These are phyloP conservation scores for Genyomyrus donnyi DNA, from an alignment of 2,113 vertebrate genomes.

Conservation along the genomic window DNA sequence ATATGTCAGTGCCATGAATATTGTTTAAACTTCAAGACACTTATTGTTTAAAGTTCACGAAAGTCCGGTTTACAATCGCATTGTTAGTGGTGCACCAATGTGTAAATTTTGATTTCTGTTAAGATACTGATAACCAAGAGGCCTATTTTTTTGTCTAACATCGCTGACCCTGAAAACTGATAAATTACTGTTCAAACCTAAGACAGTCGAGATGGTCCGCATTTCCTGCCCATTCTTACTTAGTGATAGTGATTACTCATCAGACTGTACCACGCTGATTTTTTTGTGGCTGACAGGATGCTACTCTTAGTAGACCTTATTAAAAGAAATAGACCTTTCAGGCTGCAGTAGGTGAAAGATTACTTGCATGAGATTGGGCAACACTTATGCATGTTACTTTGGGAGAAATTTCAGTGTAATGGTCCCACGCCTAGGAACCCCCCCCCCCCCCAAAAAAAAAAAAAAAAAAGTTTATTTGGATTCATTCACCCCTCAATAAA, in stretches of 20 bases:
- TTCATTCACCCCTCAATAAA: neutral
- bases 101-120: neutral
- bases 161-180: neutral
- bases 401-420: neutral
- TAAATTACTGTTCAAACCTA: neutral
- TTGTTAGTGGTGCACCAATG: neutral
- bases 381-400: neutral
- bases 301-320: neutral
- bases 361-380: neutral
- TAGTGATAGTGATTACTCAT: neutral
- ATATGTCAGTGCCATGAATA: neutral
- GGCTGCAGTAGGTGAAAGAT: neutral
- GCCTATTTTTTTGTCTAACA: neutral
- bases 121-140: neutral
- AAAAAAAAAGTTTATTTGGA: too few species aligned
- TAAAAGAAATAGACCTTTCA: neutral
- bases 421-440: neutral
- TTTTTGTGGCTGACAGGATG: neutral
- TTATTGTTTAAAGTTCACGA: neutral
- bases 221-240: neutral
- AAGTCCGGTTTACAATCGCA: neutral
- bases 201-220: neutral
- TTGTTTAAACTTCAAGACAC: neutral
- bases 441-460: too few species aligned
- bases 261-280: neutral